Conservation (phyloP, 1,140 invertebrate genomes). For the Drosophila pachea region DNA sequence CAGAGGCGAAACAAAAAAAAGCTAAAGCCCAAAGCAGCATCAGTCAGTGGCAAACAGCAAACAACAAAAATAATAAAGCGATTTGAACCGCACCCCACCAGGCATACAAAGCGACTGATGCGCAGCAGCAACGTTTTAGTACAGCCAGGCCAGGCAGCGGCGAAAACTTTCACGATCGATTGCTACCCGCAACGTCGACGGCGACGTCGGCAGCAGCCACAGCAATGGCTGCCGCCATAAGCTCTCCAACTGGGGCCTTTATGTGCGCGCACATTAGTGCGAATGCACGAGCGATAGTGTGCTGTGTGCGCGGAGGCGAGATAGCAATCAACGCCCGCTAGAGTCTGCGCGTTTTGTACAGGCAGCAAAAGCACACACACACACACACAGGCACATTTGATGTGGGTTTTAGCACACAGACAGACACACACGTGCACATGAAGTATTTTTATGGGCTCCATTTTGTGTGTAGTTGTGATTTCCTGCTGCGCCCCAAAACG, state of each 20-base stretch:
- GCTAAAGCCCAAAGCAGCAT: background rate
- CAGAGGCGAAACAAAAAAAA: conserved; percentile 22
- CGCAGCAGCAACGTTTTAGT: conserved; percentile 50
- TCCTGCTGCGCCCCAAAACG: conserved; percentile 70
- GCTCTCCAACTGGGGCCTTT: conserved; percentile 18
- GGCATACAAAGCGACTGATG: conserved; percentile 68
- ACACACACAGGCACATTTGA: conserved; percentile 29
- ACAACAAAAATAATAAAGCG: conserved; percentile 23
- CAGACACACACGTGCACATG: conserved; percentile 7
- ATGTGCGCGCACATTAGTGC: conserved; percentile 6
- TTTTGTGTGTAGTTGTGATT: conserved; percentile 53
- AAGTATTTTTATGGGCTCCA: conserved; percentile 41
- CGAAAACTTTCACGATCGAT: conserved; percentile 71
- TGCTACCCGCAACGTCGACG: conserved; percentile 1
- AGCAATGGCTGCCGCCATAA: conserved; percentile 45
- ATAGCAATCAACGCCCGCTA: conserved; percentile 29
- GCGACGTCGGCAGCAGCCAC: conserved; percentile 12
- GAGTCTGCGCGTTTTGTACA: conserved; percentile 40
- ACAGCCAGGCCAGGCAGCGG: conserved; percentile 42
- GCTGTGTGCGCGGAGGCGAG: conserved; percentile 13
- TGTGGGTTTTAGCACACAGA: conserved; percentile 11
- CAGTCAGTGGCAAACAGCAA: background rate
- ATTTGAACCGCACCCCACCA: conserved; percentile 68
- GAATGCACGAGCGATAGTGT: conserved; percentile 9
- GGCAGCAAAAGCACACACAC: conserved; percentile 35